phyloP scores from a whole-genome alignment of 1,140 invertebrate genomes.

The Wiebesia pumilae region DNA sequence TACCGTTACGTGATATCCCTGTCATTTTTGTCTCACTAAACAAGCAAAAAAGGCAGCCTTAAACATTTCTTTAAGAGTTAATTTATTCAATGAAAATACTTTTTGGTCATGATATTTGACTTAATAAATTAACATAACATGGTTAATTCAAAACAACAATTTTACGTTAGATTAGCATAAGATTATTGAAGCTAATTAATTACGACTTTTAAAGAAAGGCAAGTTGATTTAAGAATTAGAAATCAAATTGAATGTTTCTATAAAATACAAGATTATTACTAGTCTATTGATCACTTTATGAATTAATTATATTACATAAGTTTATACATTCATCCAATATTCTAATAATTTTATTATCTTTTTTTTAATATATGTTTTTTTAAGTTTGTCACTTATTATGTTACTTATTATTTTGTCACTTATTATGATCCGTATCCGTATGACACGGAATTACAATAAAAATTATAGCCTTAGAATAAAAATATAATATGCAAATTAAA shows the following conservation, averaged over 20 bases:
- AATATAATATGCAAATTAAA: too few species aligned
- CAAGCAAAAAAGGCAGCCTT: background rate
- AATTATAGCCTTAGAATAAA: too few species aligned
- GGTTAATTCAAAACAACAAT: background rate
- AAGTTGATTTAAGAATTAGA: background rate
- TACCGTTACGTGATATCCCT: conserved; percentile 24
- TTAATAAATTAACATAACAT: conserved; percentile 24
- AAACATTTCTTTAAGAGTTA: background rate
- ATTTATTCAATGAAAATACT: conserved; percentile 19
- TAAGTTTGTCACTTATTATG: too few species aligned
- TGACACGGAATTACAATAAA: background rate
- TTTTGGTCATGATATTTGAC: background rate
- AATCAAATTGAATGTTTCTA: background rate
- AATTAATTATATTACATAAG: background rate
- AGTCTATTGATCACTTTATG: background rate
- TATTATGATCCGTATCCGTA: background rate
- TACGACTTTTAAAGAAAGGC: background rate
- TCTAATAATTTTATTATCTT: too few species aligned
- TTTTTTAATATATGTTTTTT: too few species aligned
- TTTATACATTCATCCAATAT: too few species aligned
- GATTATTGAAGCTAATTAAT: conserved; percentile 17
- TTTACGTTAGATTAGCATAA: conserved; percentile 17
- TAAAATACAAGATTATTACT: background rate
- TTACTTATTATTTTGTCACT: too few species aligned
- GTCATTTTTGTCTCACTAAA: conserved; percentile 7